Conservation (phyloP, 2,888 invertebrate species). For the Chrysolina haemoptera region DNA sequence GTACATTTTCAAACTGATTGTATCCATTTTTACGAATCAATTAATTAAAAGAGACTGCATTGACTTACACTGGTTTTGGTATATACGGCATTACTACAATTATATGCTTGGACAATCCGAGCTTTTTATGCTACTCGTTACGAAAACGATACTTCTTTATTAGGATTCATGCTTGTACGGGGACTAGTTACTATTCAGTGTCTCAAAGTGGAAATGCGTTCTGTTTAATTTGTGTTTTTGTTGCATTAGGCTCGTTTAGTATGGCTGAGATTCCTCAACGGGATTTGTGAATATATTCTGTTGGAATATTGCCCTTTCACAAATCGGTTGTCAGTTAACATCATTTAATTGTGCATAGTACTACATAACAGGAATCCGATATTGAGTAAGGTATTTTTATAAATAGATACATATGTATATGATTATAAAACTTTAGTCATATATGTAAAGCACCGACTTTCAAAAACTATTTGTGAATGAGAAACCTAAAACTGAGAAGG, state of each 20-base stretch:
- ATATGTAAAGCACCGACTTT: no score
- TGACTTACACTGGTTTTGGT: slow-evolving; percentile 55
- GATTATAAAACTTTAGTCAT: no score
- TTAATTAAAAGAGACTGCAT: slow-evolving; percentile 61
- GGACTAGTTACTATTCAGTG: slow-evolving; percentile 24
- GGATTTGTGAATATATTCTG: not conserved
- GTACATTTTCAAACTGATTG: slow-evolving; percentile 62
- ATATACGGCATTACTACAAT: slow-evolving; percentile 55
- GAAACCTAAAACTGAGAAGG: no score
- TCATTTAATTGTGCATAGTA: no score
- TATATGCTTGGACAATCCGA: slow-evolving; percentile 46
- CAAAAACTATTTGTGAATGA: no score
- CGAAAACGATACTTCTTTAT: slow-evolving; percentile 58
- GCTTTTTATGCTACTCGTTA: slow-evolving; percentile 42
- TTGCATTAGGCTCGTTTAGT: not conserved
- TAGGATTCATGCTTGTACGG: slow-evolving; percentile 50
- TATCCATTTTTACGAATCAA: slow-evolving; percentile 62
- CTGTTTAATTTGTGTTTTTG: not conserved
- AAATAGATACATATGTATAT: no score
- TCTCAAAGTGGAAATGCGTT: not conserved
- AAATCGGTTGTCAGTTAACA: not conserved
- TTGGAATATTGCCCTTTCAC: not conserved
- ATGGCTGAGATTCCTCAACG: not conserved
- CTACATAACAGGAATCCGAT: no score
- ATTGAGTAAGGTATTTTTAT: no score